A percentile compares a stretch with the other conserved stretches of the same genome.
phyloP scores from a whole-genome alignment of 2,888 invertebrate genomes.

The Deilephila porcellus region DNA sequence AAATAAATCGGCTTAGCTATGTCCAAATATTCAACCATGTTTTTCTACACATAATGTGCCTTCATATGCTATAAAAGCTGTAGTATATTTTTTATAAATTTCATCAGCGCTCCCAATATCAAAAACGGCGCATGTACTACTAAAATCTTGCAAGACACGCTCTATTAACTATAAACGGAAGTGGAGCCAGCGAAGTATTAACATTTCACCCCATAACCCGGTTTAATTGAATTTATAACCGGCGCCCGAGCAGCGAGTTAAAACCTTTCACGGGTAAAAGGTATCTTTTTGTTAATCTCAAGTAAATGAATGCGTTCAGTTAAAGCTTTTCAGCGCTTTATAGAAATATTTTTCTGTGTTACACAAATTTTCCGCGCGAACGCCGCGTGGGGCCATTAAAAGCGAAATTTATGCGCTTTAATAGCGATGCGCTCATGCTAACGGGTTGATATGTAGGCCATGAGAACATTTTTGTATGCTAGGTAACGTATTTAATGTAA shows the following conservation, averaged over 20 bases:
- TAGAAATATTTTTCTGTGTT: slow-evolving; percentile 27
- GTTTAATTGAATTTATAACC: slow-evolving; percentile 22
- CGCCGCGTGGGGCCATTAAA: slow-evolving; percentile 28
- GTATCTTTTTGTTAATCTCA: slow-evolving; percentile 27
- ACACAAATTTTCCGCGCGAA: slow-evolving; percentile 20
- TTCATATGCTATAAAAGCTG: too few species aligned
- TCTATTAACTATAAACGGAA: background rate
- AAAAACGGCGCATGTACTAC: background rate
- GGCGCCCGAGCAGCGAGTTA: slow-evolving; percentile 7
- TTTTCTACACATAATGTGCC: too few species aligned
- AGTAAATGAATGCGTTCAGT: slow-evolving; percentile 25
- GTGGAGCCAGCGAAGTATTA: background rate
- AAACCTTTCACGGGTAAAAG: slow-evolving; percentile 24
- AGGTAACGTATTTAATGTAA: background rate
- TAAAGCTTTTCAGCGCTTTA: slow-evolving; percentile 27
- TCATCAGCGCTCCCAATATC: background rate
- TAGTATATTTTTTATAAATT: background rate
- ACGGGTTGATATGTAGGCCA: slow-evolving; percentile 5
- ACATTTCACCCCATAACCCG: slow-evolving; percentile 14
- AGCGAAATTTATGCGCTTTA: slow-evolving; percentile 28
- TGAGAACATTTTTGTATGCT: background rate
- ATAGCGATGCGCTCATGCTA: slow-evolving; percentile 10
- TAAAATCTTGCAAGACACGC: background rate
- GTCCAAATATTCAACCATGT: too few species aligned
- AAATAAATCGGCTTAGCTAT: too few species aligned